Evolutionary conservation across 2,797 vertebrate species (phyloP), one percentile per base, ranked within the genome.

Genomic region (Vultur gryphus): DNA sequence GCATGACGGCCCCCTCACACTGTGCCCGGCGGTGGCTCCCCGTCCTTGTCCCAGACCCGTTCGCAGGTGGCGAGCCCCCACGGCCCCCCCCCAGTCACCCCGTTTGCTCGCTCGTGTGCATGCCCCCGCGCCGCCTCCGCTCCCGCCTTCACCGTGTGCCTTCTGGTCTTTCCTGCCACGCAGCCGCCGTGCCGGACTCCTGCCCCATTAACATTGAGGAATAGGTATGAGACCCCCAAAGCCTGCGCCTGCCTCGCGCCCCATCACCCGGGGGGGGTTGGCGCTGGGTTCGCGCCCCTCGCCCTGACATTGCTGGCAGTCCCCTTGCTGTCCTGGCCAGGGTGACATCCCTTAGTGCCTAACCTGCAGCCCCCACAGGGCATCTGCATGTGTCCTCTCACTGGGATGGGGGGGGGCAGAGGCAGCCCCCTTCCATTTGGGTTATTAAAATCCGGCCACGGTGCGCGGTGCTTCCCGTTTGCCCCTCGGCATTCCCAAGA

Each of bases 131-230:
- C 70, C 25, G 0, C 90, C 92, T 89, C 95, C 20, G 83, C 95
- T 96, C 97, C 94, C 31, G 3, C 61, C 97, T 97, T 98, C 93
- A 98, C 97, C 97, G 31, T 97, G 90, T 98, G 97, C 98, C 94
- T 97, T 98, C 96, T 98, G 98, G 95, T 98, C 98, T 99, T 98
- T 97, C 98, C 96, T 97, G 97, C 98, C 97, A 96, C 98, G 98
- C 99, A 99, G 99, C 99, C 86, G 98, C 98, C 93, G 98, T 81
- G 95, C 97, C 97, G 96, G 98, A 99, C 97, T 99, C 99, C 98
- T 99, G 99, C 98, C 99, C 99, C 97, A 98, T 99, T 98, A 98
- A 98, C 98, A 99, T 99, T 99, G 99, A 99, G 96, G 98, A 99
- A 98, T 99, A 99, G 99, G 99, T 99, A 99, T 90, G 97, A 97